A percentile compares a stretch with the other conserved stretches of the same genome.
Conservation (phyloP, 2,797 vertebrate genomes). For the Amblyopsis hoosieri region DNA sequence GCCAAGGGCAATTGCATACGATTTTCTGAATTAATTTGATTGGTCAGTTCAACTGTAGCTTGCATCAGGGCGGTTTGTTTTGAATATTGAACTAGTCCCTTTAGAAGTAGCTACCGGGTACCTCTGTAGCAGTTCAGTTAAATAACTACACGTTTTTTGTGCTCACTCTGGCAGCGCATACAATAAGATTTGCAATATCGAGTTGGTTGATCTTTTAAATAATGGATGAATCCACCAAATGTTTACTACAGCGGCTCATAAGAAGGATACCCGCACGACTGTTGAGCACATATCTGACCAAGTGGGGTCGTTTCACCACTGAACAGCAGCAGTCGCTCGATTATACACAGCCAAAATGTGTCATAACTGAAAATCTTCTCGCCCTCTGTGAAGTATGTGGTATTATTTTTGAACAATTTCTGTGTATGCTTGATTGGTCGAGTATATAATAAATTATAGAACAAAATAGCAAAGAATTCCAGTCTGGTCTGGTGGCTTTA, state of each 20-base stretch:
- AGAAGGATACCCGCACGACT: slow-evolving; percentile 75
- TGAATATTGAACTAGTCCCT: background rate
- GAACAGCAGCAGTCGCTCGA: slow-evolving; percentile 74
- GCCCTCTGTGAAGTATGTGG: slow-evolving; percentile 78
- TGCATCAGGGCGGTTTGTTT: slow-evolving; percentile 56
- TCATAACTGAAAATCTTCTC: slow-evolving; percentile 73
- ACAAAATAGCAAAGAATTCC: background rate
- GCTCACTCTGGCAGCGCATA: background rate
- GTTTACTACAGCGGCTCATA: slow-evolving; percentile 79
- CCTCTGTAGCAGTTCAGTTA: background rate
- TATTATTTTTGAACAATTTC: background rate
- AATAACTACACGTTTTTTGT: too few relatives aligned
- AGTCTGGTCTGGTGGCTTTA: background rate
- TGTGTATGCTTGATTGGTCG: background rate
- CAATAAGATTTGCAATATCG: background rate
- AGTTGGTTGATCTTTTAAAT: background rate
- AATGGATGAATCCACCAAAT: slow-evolving; percentile 77
- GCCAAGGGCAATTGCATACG: fast-evolving
- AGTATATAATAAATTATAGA: background rate
- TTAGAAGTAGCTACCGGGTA: fast-evolving
- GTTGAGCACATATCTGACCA: slow-evolving; percentile 70
- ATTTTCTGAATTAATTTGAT: slow-evolving; percentile 22
- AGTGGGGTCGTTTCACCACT: slow-evolving; percentile 83
- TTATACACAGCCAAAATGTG: slow-evolving; percentile 72
- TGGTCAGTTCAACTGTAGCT: slow-evolving; percentile 51